A percentile compares a stretch with the other conserved stretches of the same genome.
phyloP scores from a whole-genome alignment of 2,797 vertebrate species.

The Austrolebias charrua region DNA sequence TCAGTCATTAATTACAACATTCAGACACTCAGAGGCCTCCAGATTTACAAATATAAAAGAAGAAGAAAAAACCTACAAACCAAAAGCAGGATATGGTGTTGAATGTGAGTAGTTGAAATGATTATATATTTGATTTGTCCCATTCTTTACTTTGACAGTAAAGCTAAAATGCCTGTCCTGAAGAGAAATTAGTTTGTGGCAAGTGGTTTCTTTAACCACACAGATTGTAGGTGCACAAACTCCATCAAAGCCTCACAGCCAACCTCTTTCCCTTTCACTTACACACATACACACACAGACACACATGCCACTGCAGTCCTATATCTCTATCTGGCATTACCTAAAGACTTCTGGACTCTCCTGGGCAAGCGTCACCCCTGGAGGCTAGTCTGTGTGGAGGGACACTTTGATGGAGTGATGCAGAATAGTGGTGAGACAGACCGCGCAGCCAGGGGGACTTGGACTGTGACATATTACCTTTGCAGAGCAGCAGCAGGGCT shows the following conservation, averaged over 20 bases:
- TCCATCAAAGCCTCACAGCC: conserved; percentile 24
- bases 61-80: background rate
- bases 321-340: conserved; percentile 60
- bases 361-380: conserved; percentile 44
- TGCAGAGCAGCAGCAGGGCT: conserved; percentile 64
- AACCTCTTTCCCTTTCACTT: background rate
- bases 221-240: conserved; percentile 30
- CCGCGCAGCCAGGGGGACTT: conserved; percentile 58
- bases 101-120: conserved; percentile 26
- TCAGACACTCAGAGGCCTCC: conserved; percentile 18
- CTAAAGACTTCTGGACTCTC: conserved; percentile 64
- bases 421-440: conserved; percentile 61
- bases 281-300: conserved; percentile 18
- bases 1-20: conserved; percentile 44
- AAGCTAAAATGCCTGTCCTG: conserved; percentile 25
- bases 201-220: conserved; percentile 37
- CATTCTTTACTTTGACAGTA: conserved; percentile 36
- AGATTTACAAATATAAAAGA: background rate
- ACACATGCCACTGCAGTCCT: conserved; percentile 26
- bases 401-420: conserved; percentile 73
- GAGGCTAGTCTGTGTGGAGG: conserved; percentile 54
- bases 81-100: conserved; percentile 21
- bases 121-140: conserved; percentile 42
- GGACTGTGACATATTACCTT: conserved; percentile 79
- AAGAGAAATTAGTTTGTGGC: conserved; percentile 21